Percentiles rank a stretch among this genome's conserved stretches.
Evolutionary conservation across 2,797 vertebrate species (phyloP).

Genomic region (Cyclopterus lumpus): DNA sequence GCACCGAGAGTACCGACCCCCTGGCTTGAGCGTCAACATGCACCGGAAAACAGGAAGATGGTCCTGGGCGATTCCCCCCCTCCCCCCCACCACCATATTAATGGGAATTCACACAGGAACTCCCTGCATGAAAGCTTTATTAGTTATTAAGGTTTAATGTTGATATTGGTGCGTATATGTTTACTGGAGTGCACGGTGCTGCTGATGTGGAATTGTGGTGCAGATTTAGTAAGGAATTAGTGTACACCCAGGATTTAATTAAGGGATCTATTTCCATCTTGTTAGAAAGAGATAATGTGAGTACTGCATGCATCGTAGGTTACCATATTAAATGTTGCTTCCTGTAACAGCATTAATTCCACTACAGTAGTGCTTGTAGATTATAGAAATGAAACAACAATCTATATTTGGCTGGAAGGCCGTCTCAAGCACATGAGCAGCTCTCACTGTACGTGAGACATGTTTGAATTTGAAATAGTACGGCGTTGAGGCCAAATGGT

Average conservation of each 20-base stretch:
- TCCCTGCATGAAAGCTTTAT: slow-evolving; percentile 82
- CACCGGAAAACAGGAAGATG: slow-evolving; percentile 81
- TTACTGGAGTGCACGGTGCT: slow-evolving; percentile 71
- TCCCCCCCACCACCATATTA: slow-evolving; percentile 69
- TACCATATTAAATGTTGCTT: slow-evolving; percentile 73
- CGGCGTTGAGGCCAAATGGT: slow-evolving; percentile 31
- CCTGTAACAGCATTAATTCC: slow-evolving; percentile 64
- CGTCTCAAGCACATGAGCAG: too few relatives aligned
- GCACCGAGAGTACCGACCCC: slow-evolving; percentile 48
- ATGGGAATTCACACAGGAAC: slow-evolving; percentile 84
- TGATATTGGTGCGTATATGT: slow-evolving; percentile 79
- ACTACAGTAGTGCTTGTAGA: slow-evolving; percentile 44
- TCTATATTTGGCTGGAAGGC: slow-evolving; percentile 4
- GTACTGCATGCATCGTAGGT: slow-evolving; percentile 72
- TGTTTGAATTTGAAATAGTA: background rate
- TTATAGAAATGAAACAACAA: slow-evolving; percentile 40
- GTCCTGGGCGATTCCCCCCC: slow-evolving; percentile 75
- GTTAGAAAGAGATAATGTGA: slow-evolving; percentile 81
- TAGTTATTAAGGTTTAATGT: slow-evolving; percentile 85
- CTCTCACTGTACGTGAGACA: background rate
- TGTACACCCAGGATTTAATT: slow-evolving; percentile 83
- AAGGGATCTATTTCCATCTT: slow-evolving; percentile 82
- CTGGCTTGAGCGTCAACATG: slow-evolving; percentile 67
- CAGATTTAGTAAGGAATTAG: slow-evolving; percentile 80
- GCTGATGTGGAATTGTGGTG: slow-evolving; percentile 78